Conservation (phyloP, 37 sponge, comb jelly and placozoan genomes). For the Tethya wilhelma region DNA sequence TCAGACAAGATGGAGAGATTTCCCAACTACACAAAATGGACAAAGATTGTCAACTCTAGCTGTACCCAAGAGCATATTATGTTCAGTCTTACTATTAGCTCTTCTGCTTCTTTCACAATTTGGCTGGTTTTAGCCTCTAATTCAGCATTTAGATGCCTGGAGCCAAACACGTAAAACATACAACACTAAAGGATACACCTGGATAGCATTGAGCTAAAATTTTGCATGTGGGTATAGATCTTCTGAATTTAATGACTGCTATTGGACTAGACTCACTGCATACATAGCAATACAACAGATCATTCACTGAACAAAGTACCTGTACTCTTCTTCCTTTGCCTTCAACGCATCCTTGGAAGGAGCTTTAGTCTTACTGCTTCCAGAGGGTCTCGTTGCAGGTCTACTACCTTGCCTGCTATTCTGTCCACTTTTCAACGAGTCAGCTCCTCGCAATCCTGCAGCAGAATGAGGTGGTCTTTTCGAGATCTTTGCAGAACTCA, state of each 20-base stretch:
- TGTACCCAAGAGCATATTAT: not conserved
- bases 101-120: slow-evolving; percentile 74
- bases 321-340: slow-evolving; percentile 67
- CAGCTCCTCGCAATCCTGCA: too few relatives aligned
- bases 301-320: slow-evolving; percentile 18
- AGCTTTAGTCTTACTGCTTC: not conserved
- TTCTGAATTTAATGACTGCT: too few relatives aligned
- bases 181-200: not conserved
- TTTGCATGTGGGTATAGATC: too few relatives aligned
- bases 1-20: slow-evolving; percentile 25
- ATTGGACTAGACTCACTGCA: too few relatives aligned
- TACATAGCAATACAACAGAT: not conserved
- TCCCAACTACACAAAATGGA: slow-evolving; percentile 3
- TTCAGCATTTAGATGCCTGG: slow-evolving; percentile 76
- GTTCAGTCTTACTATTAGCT: slow-evolving; percentile 53
- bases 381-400: not conserved
- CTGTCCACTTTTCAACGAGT: too few relatives aligned
- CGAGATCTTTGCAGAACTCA: too few relatives aligned
- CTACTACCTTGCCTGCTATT: too few relatives aligned
- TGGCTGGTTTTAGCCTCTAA: slow-evolving; percentile 74
- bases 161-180: not conserved
- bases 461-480: too few relatives aligned
- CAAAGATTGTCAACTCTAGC: not conserved
- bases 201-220: too few relatives aligned
- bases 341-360: slow-evolving; percentile 10